Evolutionary conservation across 2,113 vertebrate species (phyloP).

Genomic region (Pangasianodon hypophthalmus): DNA sequence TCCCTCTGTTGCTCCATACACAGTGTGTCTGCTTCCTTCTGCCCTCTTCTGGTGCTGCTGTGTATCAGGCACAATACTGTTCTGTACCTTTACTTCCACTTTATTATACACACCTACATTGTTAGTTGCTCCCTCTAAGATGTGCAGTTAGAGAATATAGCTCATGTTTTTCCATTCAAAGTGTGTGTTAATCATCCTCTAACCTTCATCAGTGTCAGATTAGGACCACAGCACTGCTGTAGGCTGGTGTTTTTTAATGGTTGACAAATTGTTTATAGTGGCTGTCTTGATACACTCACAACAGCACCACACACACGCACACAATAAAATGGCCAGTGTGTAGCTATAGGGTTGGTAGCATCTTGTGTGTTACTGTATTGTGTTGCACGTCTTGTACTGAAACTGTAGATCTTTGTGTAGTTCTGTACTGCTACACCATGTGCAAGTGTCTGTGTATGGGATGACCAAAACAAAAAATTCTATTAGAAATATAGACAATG

Average conservation of each 20-base stretch:
- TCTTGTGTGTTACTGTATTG: neutral
- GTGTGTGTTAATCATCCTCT: neutral
- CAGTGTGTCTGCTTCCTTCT: neutral
- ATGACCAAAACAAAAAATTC: neutral
- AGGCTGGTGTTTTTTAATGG: neutral
- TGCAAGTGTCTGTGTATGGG: neutral
- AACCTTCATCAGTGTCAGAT: neutral
- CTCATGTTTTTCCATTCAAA: neutral
- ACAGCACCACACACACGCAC: neutral
- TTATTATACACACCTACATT: neutral
- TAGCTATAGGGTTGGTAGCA: neutral
- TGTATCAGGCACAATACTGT: neutral
- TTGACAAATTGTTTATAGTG: neutral
- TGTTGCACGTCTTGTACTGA: neutral
- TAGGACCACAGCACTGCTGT: no score
- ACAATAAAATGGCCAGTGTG: neutral
- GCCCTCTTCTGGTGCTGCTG: neutral
- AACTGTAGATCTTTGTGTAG: neutral
- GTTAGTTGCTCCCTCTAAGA: neutral
- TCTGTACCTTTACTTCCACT: neutral
- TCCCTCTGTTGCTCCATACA: neutral
- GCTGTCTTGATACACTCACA: neutral
- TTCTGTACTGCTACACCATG: neutral
- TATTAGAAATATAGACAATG: neutral
- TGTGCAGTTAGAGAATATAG: neutral